A percentile compares a stretch with the other conserved stretches of the same genome.
Conservation (phyloP, 2,888 invertebrate genomes). For the Rhyacophila evoluta region DNA sequence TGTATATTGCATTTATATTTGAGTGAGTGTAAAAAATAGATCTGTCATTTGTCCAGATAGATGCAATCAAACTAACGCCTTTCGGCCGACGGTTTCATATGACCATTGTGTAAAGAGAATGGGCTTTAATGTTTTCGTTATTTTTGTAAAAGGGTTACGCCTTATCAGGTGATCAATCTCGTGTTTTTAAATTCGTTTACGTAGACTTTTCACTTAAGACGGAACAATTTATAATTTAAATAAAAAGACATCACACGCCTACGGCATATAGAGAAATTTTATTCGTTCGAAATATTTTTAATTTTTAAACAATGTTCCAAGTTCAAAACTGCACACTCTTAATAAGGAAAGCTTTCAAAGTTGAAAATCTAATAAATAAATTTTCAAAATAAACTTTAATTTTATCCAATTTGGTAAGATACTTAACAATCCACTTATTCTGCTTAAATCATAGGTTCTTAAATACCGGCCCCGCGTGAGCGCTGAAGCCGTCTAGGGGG, state of each 20-base stretch:
- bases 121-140: slow-evolving; percentile 28
- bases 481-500: too few relatives aligned
- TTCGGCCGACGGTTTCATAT: slow-evolving; percentile 36
- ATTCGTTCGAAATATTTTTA: too few relatives aligned
- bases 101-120: slow-evolving; percentile 44
- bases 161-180: slow-evolving; percentile 45
- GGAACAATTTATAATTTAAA: neutral
- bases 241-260: neutral
- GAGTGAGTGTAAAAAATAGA: slow-evolving; percentile 52
- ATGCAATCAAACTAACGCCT: slow-evolving; percentile 53
- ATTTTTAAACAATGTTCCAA: too few relatives aligned
- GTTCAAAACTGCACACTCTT: too few relatives aligned
- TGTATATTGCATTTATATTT: slow-evolving; percentile 36
- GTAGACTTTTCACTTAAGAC: slow-evolving; percentile 2
- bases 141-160: slow-evolving; percentile 36
- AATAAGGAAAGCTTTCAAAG: too few relatives aligned
- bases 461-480: too few relatives aligned
- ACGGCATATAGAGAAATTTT: neutral
- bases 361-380: too few relatives aligned
- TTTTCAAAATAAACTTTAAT: too few relatives aligned
- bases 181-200: slow-evolving; percentile 12
- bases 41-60: slow-evolving; percentile 51
- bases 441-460: too few relatives aligned
- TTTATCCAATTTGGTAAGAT: too few relatives aligned
- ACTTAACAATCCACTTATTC: too few relatives aligned